Conservation (phyloP, 2,113 vertebrate species). For the Hyperopisus bebe region DNA sequence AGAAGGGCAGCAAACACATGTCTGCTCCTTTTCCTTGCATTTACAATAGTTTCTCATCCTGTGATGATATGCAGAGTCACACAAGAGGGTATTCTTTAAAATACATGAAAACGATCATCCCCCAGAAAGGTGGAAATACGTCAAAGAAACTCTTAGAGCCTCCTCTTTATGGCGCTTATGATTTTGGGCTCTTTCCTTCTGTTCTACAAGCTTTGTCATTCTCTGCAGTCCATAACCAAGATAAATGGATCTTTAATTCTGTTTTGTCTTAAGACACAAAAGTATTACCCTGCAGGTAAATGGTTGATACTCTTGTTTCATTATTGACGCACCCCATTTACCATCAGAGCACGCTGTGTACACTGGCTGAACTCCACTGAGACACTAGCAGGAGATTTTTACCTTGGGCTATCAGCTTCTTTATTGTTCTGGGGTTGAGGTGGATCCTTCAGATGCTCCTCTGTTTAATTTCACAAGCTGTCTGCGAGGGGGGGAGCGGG, state of each 20-base stretch:
- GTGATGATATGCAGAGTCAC: background rate
- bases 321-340: conserved; percentile 29
- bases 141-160: background rate
- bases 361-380: conserved; percentile 17
- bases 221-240: background rate
- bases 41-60: background rate
- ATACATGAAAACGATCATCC: background rate
- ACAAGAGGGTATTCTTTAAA: too few relatives aligned
- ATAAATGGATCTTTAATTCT: conserved; percentile 1
- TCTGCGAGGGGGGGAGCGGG: too few relatives aligned
- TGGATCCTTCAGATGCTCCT: background rate
- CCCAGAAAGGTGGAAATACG: background rate
- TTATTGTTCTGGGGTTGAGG: background rate
- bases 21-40: background rate
- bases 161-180: background rate
- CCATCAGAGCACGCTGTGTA: conserved; percentile 15
- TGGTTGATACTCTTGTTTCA: conserved; percentile 23
- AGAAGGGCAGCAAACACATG: background rate
- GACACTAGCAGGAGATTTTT: conserved; percentile 14
- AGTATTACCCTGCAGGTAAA: conserved; percentile 28
- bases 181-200: background rate
- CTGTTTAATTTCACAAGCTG: conserved; percentile 9
- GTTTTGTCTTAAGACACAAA: conserved; percentile 2
- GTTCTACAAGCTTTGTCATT: background rate
- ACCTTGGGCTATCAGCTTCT: background rate